Percentiles rank a stretch among this genome's conserved stretches.
Conservation (phyloP, 2,113 vertebrate genomes). For the Dascyllus trimaculatus region DNA sequence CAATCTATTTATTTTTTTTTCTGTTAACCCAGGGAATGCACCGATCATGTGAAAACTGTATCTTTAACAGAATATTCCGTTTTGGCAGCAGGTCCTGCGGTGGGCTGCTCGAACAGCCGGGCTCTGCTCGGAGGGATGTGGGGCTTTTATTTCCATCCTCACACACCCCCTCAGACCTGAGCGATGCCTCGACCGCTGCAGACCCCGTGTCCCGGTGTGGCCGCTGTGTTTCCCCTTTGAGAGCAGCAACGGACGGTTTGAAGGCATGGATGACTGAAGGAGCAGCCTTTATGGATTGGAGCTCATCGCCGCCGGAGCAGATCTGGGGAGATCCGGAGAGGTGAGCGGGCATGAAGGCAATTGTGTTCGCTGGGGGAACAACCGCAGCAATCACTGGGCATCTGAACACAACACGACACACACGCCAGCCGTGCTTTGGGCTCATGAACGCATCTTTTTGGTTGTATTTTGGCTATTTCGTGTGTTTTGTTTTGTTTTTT, state of each 20-base stretch:
- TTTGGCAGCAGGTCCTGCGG: neutral
- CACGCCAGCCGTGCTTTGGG: neutral
- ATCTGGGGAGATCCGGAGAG: slow-evolving; percentile 79
- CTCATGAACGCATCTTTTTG: neutral
- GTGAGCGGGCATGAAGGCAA: slow-evolving; percentile 61
- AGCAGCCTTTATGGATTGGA: slow-evolving; percentile 81
- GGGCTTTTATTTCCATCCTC: slow-evolving; percentile 38
- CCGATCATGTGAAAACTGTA: too few relatives aligned
- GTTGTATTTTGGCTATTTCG: neutral
- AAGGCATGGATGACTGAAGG: slow-evolving; percentile 67
- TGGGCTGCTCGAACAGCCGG: slow-evolving; percentile 51
- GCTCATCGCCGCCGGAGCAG: slow-evolving; percentile 71
- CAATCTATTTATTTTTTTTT: too few relatives aligned
- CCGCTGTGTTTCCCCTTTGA: neutral
- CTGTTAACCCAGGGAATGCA: too few relatives aligned
- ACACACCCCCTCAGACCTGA: slow-evolving; percentile 22
- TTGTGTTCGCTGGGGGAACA: slow-evolving; percentile 2
- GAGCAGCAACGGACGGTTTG: slow-evolving; percentile 47
- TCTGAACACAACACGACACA: slow-evolving; percentile 20
- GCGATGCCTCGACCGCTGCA: slow-evolving; percentile 27
- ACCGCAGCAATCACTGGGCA: slow-evolving; percentile 23
- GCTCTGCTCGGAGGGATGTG: slow-evolving; percentile 38
- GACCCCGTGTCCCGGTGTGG: slow-evolving; percentile 14
- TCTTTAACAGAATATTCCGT: too few relatives aligned
- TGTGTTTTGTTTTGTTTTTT: neutral